Conservation (phyloP, 2,888 invertebrate species). For the Chouioia cunea region DNA sequence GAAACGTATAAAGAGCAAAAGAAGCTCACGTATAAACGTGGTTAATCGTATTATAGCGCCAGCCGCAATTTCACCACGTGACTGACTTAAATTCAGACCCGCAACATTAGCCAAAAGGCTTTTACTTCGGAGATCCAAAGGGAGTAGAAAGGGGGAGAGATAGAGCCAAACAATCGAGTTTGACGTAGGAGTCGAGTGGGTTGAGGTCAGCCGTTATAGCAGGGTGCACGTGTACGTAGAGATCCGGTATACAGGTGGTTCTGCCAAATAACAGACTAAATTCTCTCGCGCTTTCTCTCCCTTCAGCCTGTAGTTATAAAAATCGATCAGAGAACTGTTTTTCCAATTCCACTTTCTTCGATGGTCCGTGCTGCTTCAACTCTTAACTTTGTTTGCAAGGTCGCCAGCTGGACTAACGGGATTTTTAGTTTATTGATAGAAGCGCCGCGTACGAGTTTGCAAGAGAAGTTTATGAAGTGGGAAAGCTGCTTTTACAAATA, state of each 20-base stretch:
- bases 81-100: constrained; percentile 7
- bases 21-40: neutral
- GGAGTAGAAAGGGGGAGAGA: no score
- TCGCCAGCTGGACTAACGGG: no score
- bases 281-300: neutral
- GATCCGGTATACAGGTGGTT: constrained; percentile 21
- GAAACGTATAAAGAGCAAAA: neutral
- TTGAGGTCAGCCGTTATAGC: neutral
- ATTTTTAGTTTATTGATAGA: no score
- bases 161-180: constrained; percentile 32
- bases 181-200: constrained; percentile 2
- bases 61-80: no score
- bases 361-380: neutral
- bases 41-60: no score
- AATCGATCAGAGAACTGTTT: constrained; percentile 9
- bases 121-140: constrained; percentile 10
- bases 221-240: constrained; percentile 2
- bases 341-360: constrained; percentile 17
- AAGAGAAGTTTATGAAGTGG: no score
- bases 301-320: neutral
- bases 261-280: constrained; percentile 5
- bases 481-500: no score
- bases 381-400: neutral
- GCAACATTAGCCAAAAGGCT: constrained; percentile 25
- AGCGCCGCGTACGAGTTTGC: no score